These are phyloP conservation scores for Enteromius paludinosus DNA, from an alignment of 2,797 vertebrate species.

Conservation along the genomic window DNA sequence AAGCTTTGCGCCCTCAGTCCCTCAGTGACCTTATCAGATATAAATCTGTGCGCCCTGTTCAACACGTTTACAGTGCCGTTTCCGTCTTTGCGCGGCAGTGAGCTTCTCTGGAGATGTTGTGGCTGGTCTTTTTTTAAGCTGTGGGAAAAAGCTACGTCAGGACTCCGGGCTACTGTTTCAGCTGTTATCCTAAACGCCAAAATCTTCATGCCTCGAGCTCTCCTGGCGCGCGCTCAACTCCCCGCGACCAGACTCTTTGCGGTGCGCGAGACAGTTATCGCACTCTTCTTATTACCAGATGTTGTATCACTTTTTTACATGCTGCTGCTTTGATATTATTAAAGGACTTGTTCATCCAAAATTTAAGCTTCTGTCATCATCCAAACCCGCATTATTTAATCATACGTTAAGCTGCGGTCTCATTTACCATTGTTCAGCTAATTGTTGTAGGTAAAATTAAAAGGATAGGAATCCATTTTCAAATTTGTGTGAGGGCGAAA, in stretches of 20 bases:
- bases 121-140: constrained; percentile 4
- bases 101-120: not conserved
- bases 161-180: constrained; percentile 26
- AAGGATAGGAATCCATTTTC: not conserved
- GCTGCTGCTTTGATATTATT: not conserved
- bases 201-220: constrained; percentile 2
- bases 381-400: not conserved
- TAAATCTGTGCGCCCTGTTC: constrained; percentile 1
- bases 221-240: constrained; percentile 42
- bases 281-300: constrained; percentile 19
- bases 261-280: constrained; percentile 17
- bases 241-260: constrained; percentile 26
- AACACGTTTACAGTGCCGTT: constrained; percentile 1
- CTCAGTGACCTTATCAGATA: not conserved
- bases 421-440: not conserved
- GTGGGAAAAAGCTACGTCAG: constrained; percentile 31
- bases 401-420: not conserved
- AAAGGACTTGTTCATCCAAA: not conserved
- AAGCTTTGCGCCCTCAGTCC: not conserved
- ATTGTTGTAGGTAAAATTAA: too few species aligned
- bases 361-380: not conserved
- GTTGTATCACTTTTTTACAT: not conserved
- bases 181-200: constrained; percentile 15
- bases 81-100: constrained; percentile 16
- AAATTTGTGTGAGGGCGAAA: not conserved